Evolutionary conservation across 2,888 invertebrate species (phyloP), one percentile per base, ranked within the genome.

Genomic region (Lasioglossum calceatum): DNA sequence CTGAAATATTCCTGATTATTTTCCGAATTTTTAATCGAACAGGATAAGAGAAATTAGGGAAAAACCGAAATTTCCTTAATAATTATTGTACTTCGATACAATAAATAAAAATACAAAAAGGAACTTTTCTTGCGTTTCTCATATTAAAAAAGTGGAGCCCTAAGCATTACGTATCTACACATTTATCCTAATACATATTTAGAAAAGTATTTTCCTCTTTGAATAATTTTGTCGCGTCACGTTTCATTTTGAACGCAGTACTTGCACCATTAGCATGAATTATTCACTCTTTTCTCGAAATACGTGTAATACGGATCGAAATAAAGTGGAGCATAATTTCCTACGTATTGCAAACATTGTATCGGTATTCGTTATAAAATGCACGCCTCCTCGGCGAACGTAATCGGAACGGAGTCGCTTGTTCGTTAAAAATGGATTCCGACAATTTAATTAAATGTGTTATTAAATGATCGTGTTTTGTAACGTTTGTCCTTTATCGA

Each of bases 391-490:
- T 4, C 39, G 10, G 10, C 3, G 70, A 70, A 23, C 23, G 67
- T 67, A 67, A 67, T 19, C 36, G 19, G 67, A 32, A 19, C 36
- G 36, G 36, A 36, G 32, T 67, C 19, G 19, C 4, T 32, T 36
- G 39, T 70, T 70, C 71, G 71, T 71, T 71, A 71, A 71, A 71
- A 71, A 71, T 42, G 14, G 71, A 42, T n/a, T 12, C 14, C 4
- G 71, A 42, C 39, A 42, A 71, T 71, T 71, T 71, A 42, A 71
- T 71, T 71, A 71, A 71, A 71, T 71, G 71, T 4, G n/a, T 71
- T 71, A 71, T 71, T 71, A 71, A 71, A 71, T 5, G 42, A 42
- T 71, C n/a, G 42, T 42, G 71, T 71, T 71, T 71, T 71, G 71
- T 71, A 71, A 42, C 71, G 14, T 42, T 70, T 23, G 23, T 36